Evolutionary conservation across 2,113 vertebrate species (phyloP).

Genomic region (Canis aureus): DNA sequence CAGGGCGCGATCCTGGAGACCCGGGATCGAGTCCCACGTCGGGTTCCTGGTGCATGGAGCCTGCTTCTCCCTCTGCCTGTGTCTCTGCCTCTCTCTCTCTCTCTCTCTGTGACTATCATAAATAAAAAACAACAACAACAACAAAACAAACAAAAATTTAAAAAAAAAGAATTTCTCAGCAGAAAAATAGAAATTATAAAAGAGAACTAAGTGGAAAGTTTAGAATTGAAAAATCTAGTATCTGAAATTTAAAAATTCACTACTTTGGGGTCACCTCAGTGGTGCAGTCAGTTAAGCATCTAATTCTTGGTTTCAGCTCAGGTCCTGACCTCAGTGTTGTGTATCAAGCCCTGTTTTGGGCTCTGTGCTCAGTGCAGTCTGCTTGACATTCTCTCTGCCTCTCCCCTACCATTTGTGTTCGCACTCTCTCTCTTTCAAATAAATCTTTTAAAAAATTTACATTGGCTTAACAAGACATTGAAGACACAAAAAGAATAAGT

Average conservation of each 20-base stretch:
- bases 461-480: neutral
- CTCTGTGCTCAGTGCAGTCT: neutral
- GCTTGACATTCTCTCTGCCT: neutral
- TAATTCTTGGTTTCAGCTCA: neutral
- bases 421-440: neutral
- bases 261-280: neutral
- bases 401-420: neutral
- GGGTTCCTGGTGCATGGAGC: too few relatives aligned
- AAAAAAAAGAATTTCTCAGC: neutral
- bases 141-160: too few relatives aligned
- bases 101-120: too few relatives aligned
- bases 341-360: neutral
- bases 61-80: too few relatives aligned
- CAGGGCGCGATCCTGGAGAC: too few relatives aligned
- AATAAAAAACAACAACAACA: too few relatives aligned
- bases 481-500: neutral
- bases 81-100: too few relatives aligned
- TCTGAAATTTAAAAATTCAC: neutral
- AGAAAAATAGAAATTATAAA: neutral
- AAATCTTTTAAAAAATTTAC: neutral
- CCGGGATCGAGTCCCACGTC: too few relatives aligned
- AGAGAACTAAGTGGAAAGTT: constrained; percentile 13
- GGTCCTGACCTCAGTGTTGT: neutral
- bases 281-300: neutral
- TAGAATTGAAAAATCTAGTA: neutral